Base-by-base conservation (phyloP, 2,888 invertebrate genomes). In the Drosophila diplacantha region DNA sequence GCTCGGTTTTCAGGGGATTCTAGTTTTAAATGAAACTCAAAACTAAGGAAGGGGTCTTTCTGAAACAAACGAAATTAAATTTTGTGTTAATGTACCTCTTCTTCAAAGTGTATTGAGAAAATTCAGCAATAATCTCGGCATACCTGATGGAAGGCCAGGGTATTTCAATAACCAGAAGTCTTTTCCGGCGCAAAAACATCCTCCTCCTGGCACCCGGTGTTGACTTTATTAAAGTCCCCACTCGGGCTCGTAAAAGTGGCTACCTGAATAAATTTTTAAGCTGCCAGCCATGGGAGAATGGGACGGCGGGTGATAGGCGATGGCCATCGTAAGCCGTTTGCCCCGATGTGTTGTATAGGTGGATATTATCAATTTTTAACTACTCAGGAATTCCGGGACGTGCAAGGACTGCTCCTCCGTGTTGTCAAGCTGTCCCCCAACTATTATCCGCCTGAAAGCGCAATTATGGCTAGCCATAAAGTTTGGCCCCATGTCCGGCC, bases 381-480 rank as follows among this genome's bases (percentile, higher is more conserved):
- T 71, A 61, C 63, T 24, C 32, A 37, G 29, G 68, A 67, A 59
- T 63, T 65, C 60, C 50, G 43, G 56, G 26, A 54, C 58, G 58
- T 51, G 24, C 43, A n/a, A 37, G 35, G 31, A 22, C 22, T 20
- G 44, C 29, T 50, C 24, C 14, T 53, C 6, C 44, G 46, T 55
- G 46, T 18, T 29, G 39, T 37, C 32, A 37, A 44, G 22, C 37
- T 43, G 34, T 38, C 50, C 60, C 64, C 31, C 46, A 58, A 38
- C 63, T 59, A 74, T 69, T 74, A 61, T 63, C 50, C 59, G 65
- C 56, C 54, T 72, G 72, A 69, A 62, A 59, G 69, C 55, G 49
- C 69, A 65, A 69, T 73, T 69, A 73, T 65, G 62, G 62, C 57
- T 58, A 39, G 49, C 61, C 62, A 65, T 74, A 74, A 73, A 71